Base-by-base conservation (phyloP, 2,113 vertebrate species). In the Cottus gobio region DNA sequence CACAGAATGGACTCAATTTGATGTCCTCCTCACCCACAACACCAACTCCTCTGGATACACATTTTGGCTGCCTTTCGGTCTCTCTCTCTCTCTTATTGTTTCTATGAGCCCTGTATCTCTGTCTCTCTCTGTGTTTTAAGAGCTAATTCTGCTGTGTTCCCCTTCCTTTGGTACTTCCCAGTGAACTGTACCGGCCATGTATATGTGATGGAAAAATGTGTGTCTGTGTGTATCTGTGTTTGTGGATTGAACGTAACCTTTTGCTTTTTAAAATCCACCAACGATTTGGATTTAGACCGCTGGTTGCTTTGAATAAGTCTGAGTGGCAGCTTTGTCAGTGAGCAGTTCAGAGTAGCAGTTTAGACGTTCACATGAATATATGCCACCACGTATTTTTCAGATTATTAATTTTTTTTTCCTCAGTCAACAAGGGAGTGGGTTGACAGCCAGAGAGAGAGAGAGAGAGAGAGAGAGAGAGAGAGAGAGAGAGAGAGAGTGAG, bases 1-100 rank as follows among this genome's bases (percentile, higher is more conserved):
- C 56, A 65, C 72, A 86, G 83, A 92, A 91, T 89, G 85, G 82
- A 85, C 70, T 63, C 42, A 48, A 82, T 85, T 85, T 80, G 72
- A 86, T 87, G 75, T 89, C 77, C 61, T 77, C 72, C 63, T 62
- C 50, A 64, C 56, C 28, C 71, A 74, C 69, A 77, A 81, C 75
- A 62, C 64, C 50, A 75, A 11, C 80, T 79, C 34, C 44, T 37
- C 39, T 36, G 28, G 42, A 71, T 39, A 48, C 79, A 84, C 76
- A 66, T 72, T 77, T 48, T 69, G 42, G 71, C 77, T 75, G 31
- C 50, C 58, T 75, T 54, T 15, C 24, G 68, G 24, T 70, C 58
- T 79, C 61, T 46, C n/a, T 31, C 24, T 75, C n/a, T 42, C 34
- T 34, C 34, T 34, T 42, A 39, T 65, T 83, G 10, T 60, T 24